A percentile compares a stretch with the other conserved stretches of the same genome.
Evolutionary conservation across 1,140 invertebrate genomes (phyloP).

Genomic region (Leguminivora glycinivorella): DNA sequence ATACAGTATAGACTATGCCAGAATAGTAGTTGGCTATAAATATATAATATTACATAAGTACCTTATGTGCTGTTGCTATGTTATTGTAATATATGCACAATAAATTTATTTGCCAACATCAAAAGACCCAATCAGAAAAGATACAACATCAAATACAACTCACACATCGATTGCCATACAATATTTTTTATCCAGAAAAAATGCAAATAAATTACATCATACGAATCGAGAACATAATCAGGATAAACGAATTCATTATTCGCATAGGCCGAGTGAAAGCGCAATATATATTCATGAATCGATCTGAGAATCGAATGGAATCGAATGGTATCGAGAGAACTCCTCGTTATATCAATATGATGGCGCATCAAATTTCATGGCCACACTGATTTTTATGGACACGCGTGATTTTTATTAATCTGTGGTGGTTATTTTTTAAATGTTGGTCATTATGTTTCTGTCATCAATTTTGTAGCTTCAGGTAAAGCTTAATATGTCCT

Average conservation of each 20-base stretch:
- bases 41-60: not conserved
- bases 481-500: not conserved
- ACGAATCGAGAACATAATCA: constrained; percentile 42
- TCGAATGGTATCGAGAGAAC: constrained; percentile 42
- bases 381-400: constrained; percentile 37
- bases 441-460: constrained; percentile 3
- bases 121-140: not conserved
- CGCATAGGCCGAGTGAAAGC: constrained; percentile 35
- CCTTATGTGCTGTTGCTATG: not conserved
- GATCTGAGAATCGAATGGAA: constrained; percentile 40
- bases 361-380: constrained; percentile 50
- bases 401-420: constrained; percentile 36
- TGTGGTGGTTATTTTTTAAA: constrained; percentile 11
- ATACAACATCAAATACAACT: constrained; percentile 22
- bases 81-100: constrained; percentile 3
- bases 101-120: not conserved
- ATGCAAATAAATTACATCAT: constrained; percentile 31
- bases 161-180: constrained; percentile 15
- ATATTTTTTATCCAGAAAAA: constrained; percentile 22
- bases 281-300: constrained; percentile 58
- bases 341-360: constrained; percentile 48
- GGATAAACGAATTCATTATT: constrained; percentile 42
- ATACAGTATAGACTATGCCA: no score
- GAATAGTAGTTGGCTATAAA: no score
- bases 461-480: not conserved